A percentile compares a stretch with the other conserved stretches of the same genome.
These are phyloP conservation scores for Catharus ustulatus DNA, from an alignment of 2,797 vertebrate species.

Conservation along the genomic window DNA sequence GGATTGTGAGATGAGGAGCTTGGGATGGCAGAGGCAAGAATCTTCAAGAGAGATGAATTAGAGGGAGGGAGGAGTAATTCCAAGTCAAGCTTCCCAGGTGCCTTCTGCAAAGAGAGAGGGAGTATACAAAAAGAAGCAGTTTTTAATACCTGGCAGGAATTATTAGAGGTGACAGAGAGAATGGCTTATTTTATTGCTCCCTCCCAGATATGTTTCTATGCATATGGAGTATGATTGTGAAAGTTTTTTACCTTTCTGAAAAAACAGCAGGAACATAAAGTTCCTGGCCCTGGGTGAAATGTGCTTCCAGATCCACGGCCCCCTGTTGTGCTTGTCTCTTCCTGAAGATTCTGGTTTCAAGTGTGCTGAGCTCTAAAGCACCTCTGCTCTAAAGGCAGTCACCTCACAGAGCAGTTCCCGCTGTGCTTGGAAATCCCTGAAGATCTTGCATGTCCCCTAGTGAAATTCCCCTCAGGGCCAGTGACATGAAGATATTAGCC, in stretches of 20 bases:
- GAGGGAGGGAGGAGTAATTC: not conserved
- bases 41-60: not conserved
- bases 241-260: not conserved
- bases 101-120: not conserved
- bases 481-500: not conserved
- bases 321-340: not conserved
- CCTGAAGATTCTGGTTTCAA: not conserved
- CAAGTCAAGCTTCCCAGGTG: not conserved
- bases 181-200: not conserved
- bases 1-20: not conserved
- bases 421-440: not conserved
- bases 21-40: not conserved
- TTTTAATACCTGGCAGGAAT: not conserved
- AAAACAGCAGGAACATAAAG: not conserved
- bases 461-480: not conserved
- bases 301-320: not conserved
- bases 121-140: not conserved
- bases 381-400: not conserved
- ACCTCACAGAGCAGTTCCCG: not conserved
- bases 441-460: not conserved
- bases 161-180: not conserved
- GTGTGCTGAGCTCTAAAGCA: not conserved
- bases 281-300: not conserved
- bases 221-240: not conserved
- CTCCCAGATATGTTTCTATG: not conserved